Conservation (phyloP, 2,797 vertebrate genomes). For the Danio jaintianensis region DNA sequence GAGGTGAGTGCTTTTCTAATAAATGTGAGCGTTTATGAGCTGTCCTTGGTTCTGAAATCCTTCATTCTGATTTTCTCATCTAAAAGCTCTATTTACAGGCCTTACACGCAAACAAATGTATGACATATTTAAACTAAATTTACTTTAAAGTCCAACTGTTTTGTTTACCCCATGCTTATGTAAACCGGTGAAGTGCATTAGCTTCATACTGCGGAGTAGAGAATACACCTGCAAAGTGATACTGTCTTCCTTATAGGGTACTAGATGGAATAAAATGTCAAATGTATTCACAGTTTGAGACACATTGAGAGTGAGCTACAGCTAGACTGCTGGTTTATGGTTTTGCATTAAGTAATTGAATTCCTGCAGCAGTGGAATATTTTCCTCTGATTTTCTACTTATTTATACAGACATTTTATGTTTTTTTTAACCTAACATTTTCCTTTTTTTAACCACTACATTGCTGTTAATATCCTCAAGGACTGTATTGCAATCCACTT, state of each 20-base stretch:
- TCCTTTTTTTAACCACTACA: not conserved
- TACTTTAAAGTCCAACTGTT: not conserved
- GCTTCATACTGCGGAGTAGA: not conserved
- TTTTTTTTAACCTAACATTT: not conserved
- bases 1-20: conserved; percentile 81
- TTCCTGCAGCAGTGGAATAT: conserved; percentile 32
- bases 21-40: conserved; percentile 3
- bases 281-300: conserved; percentile 11
- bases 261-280: conserved; percentile 10
- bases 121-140: not conserved
- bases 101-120: not conserved
- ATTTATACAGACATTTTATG: conserved; percentile 4
- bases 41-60: conserved; percentile 54
- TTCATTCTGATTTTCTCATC: not conserved
- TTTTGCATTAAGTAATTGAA: conserved; percentile 38
- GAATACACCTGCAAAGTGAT: not conserved
- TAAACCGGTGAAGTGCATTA: conserved; percentile 14
- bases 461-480: conserved; percentile 14
- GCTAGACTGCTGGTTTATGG: conserved; percentile 18
- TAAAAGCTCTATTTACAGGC: conserved; percentile 8
- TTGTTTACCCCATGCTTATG: conserved; percentile 26
- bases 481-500: conserved; percentile 6
- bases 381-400: conserved; percentile 21
- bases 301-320: conserved; percentile 11
- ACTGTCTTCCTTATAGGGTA: not conserved